These are phyloP conservation scores for Platycheirus rosarum DNA, from an alignment of 2,888 invertebrate species.

Conservation along the genomic window DNA sequence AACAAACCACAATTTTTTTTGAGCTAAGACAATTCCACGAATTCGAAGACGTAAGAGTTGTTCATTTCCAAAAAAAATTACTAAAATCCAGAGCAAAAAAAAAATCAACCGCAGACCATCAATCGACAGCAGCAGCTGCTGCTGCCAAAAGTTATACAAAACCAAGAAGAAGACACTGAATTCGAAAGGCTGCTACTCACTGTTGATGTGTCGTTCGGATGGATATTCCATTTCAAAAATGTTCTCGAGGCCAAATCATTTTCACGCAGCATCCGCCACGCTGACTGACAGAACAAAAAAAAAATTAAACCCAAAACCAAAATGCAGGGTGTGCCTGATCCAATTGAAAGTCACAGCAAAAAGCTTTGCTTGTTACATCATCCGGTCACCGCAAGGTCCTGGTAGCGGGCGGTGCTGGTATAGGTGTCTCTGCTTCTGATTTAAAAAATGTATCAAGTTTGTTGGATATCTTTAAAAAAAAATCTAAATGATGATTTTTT, in stretches of 20 bases:
- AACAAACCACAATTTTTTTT: neutral
- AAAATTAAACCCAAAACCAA: neutral
- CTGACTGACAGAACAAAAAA: slow-evolving; percentile 9
- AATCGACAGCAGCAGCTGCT: slow-evolving; percentile 1
- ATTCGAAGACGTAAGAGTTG: neutral
- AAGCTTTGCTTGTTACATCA: neutral
- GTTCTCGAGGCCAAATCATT: slow-evolving; percentile 42
- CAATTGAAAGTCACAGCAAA: slow-evolving; percentile 8
- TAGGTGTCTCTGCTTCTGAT: slow-evolving; percentile 5
- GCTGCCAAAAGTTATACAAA: slow-evolving; percentile 4
- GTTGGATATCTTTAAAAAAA: slow-evolving; percentile 5
- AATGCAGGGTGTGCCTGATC: slow-evolving; percentile 29
- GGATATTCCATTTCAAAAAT: slow-evolving; percentile 18
- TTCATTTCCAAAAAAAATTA: neutral
- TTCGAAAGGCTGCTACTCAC: neutral
- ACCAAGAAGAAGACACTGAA: slow-evolving; percentile 20
- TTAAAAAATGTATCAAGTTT: neutral
- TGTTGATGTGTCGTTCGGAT: slow-evolving; percentile 19
- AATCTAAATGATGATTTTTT: slow-evolving; percentile 22
- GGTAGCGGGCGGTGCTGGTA: no score
- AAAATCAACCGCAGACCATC: slow-evolving; percentile 14
- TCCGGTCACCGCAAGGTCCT: slow-evolving; percentile 11
- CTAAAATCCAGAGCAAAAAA: neutral
- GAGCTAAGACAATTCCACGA: slow-evolving; percentile 7
- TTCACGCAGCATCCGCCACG: slow-evolving; percentile 12